These are phyloP conservation scores for Acanthosepion esculentum DNA, from an alignment of 2,888 invertebrate species.

Conservation along the genomic window DNA sequence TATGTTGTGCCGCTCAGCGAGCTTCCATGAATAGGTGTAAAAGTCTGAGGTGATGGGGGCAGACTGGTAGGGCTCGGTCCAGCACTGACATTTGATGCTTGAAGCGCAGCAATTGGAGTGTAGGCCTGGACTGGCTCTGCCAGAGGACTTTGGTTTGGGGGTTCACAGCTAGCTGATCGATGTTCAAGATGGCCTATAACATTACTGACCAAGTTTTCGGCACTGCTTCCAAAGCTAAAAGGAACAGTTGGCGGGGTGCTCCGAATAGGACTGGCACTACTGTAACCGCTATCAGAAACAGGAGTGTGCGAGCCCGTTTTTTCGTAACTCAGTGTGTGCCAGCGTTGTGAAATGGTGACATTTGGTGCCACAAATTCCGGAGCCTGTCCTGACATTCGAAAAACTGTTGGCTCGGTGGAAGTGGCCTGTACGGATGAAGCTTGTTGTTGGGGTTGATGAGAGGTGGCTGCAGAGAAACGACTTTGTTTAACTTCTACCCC, in stretches of 20 bases:
- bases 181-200: conserved; percentile 44
- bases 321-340: conserved; percentile 39
- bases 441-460: conserved; percentile 37
- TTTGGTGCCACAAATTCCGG: conserved; percentile 44
- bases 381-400: conserved; percentile 25
- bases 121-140: conserved; percentile 49
- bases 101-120: conserved; percentile 33
- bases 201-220: not conserved
- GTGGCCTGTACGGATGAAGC: conserved; percentile 38
- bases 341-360: conserved; percentile 25
- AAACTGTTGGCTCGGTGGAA: not conserved
- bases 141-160: conserved; percentile 50
- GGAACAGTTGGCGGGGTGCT: conserved; percentile 46
- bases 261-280: conserved; percentile 59
- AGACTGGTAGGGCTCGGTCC: conserved; percentile 48
- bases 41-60: conserved; percentile 58
- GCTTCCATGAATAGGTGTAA: conserved; percentile 66
- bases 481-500: not conserved
- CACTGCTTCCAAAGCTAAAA: not conserved
- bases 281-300: conserved; percentile 63
- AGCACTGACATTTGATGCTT: conserved; percentile 49
- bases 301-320: conserved; percentile 54
- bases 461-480: not conserved
- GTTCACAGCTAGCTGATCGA: conserved; percentile 48
- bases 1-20: conserved; percentile 54